phyloP scores from a whole-genome alignment of 2,113 vertebrate genomes.

The Pao palembangensis region DNA sequence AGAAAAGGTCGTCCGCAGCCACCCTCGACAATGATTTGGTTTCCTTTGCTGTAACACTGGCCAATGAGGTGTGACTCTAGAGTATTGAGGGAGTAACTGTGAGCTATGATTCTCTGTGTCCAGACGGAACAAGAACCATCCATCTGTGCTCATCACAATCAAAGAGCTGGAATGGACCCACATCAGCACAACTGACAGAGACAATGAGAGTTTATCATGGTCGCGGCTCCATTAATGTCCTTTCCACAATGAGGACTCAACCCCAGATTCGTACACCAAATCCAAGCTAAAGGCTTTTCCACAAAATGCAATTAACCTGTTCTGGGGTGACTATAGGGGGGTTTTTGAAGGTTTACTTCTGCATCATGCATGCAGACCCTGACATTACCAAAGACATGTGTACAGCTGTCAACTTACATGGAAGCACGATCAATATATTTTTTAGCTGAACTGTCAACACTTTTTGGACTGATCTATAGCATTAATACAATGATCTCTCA shows the following conservation, averaged over 20 bases:
- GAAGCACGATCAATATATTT: too few species aligned
- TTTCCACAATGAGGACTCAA: constrained; percentile 34
- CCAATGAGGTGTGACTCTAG: constrained; percentile 68
- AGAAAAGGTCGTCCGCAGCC: constrained; percentile 41
- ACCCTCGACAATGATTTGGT: constrained; percentile 57
- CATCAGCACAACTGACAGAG: constrained; percentile 70
- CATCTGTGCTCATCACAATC: constrained; percentile 66
- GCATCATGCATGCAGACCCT: too few species aligned
- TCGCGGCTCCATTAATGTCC: constrained; percentile 49
- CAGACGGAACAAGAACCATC: constrained; percentile 53
- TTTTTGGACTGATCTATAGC: too few species aligned
- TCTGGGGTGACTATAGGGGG: too few species aligned
- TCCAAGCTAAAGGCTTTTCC: constrained; percentile 12
- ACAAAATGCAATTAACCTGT: background rate
- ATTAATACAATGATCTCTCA: too few species aligned
- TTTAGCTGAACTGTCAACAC: too few species aligned
- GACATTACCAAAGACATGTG: too few species aligned
- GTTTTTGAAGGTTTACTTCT: too few species aligned
- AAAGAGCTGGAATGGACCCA: constrained; percentile 57
- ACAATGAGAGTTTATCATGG: constrained; percentile 65
- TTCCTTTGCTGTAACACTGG: constrained; percentile 60
- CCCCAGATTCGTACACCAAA: constrained; percentile 5
- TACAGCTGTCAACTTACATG: too few species aligned
- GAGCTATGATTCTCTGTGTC: constrained; percentile 59
- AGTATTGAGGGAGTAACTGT: constrained; percentile 56